Conservation (phyloP, 2,888 invertebrate species). For the Eristalis intricaria region DNA sequence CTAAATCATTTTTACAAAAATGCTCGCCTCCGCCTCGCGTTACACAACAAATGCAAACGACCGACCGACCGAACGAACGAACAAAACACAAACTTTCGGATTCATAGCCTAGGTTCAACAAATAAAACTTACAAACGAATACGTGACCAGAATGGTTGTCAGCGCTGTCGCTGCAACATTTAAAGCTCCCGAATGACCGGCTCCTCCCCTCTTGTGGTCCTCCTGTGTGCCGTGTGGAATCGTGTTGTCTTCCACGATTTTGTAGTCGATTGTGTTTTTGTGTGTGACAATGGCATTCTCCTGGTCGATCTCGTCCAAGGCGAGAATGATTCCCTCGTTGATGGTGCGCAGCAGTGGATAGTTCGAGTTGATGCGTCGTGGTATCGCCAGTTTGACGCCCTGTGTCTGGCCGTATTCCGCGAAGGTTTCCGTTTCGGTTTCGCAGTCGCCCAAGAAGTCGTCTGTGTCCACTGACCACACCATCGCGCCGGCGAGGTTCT, state of each 20-base stretch:
- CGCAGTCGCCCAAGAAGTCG: slow-evolving; percentile 89
- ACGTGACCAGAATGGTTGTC: slow-evolving; percentile 67
- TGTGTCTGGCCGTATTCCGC: slow-evolving; percentile 80
- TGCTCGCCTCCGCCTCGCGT: not conserved
- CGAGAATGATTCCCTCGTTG: slow-evolving; percentile 85
- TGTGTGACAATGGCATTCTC: slow-evolving; percentile 75
- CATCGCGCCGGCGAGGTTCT: slow-evolving; percentile 90
- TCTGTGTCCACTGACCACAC: slow-evolving; percentile 95
- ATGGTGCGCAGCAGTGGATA: slow-evolving; percentile 89
- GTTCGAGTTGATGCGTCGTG: slow-evolving; percentile 81
- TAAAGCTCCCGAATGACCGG: slow-evolving; percentile 65
- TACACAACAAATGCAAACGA: slow-evolving; percentile 43
- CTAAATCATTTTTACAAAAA: slow-evolving; percentile 63
- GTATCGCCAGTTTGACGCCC: slow-evolving; percentile 73
- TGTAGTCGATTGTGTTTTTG: slow-evolving; percentile 2
- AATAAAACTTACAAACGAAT: slow-evolving; percentile 65
- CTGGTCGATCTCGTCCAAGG: slow-evolving; percentile 82
- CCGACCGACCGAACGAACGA: slow-evolving; percentile 12
- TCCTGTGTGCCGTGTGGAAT: slow-evolving; percentile 79
- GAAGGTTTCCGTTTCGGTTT: slow-evolving; percentile 82
- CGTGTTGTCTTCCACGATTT: slow-evolving; percentile 80
- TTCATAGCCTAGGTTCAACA: slow-evolving; percentile 51
- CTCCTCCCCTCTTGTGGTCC: slow-evolving; percentile 74
- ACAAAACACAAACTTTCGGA: slow-evolving; percentile 47
- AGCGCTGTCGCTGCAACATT: slow-evolving; percentile 50